Base-by-base conservation (phyloP, 2,113 vertebrate genomes). In the Manacus vitellinus region DNA sequence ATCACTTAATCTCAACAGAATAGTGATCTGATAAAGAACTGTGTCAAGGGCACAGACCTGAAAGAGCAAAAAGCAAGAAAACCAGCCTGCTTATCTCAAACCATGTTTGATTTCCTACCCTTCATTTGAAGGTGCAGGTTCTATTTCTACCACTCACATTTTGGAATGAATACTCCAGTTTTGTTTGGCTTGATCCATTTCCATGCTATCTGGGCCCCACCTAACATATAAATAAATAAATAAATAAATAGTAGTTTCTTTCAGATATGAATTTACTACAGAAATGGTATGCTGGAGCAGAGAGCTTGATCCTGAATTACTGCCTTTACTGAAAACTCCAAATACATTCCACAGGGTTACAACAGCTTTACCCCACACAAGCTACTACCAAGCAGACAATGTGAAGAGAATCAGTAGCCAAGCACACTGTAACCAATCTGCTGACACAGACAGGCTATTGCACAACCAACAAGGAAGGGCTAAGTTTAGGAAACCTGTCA, bases 191-290 rank as follows among this genome's bases (percentile, higher is more conserved):
- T 72, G 86, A 37, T 25, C n/a, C 1, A 67, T 7, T 75, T 76
- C 47, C 58, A 85, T 49, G 12, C 18, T 65, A 49, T 5, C 4
- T 18, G 19, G 6, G 5, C 12, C n/a, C 5, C 12, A 65, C 2
- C 14, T 23, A 62, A 22, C 12, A 47, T 10, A 14, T 25, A 51
- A 15, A 14, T 51, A 24, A 46, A 16, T 37, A 24, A 30, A 41
- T 4, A 0, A 8, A 10, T 19, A 30, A 16, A 70, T 14, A 49
- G 27, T 0, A n/a, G 8, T 21, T 79, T n/a, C 15, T 49, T 52
- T 81, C 0, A 59, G 70, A 55, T 28, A 51, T 1, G 0, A 54
- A 35, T 39, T 92, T 49, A 47, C 8, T 82, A 44, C 7, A 86
- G 33, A 73, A 72, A 33, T 10, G 0, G 2, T 31, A 51, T 23